Evolutionary conservation across 2,113 vertebrate species (phyloP).

Genomic region (Nannospalax galili): DNA sequence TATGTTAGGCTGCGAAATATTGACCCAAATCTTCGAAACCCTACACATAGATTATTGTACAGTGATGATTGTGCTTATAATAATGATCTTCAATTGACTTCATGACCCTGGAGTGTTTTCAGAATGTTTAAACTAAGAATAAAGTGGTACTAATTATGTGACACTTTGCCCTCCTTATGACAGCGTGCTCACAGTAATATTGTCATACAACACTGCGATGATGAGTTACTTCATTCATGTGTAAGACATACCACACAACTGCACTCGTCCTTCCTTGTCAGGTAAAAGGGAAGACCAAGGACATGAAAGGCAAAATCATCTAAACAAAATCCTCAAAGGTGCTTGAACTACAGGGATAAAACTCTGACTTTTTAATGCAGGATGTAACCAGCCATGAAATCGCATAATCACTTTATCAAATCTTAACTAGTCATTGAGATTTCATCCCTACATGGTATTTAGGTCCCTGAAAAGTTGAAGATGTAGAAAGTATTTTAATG

Average conservation of each 20-base stretch:
- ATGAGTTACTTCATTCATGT: background rate
- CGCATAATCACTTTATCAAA: background rate
- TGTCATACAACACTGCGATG: background rate
- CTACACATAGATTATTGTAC: background rate
- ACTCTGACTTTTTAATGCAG: background rate
- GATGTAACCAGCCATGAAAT: background rate
- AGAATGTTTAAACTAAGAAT: constrained; percentile 51
- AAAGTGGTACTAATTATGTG: background rate
- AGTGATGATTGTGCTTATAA: constrained; percentile 10
- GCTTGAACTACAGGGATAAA: background rate
- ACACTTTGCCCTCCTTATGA: background rate
- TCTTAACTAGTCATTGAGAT: background rate
- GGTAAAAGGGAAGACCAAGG: background rate
- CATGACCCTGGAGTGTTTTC: constrained; percentile 12
- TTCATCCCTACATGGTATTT: background rate
- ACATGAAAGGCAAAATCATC: background rate
- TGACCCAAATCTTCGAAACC: background rate
- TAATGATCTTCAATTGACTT: constrained; percentile 45
- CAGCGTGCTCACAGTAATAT: background rate
- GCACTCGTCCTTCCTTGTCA: background rate
- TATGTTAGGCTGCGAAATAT: background rate
- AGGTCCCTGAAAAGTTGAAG: background rate
- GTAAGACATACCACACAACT: background rate
- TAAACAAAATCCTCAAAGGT: background rate
- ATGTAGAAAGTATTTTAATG: background rate